A percentile compares a stretch with the other conserved stretches of the same genome.
Evolutionary conservation across 1,140 invertebrate genomes (phyloP).

Genomic region (Saccostrea cuccullata): DNA sequence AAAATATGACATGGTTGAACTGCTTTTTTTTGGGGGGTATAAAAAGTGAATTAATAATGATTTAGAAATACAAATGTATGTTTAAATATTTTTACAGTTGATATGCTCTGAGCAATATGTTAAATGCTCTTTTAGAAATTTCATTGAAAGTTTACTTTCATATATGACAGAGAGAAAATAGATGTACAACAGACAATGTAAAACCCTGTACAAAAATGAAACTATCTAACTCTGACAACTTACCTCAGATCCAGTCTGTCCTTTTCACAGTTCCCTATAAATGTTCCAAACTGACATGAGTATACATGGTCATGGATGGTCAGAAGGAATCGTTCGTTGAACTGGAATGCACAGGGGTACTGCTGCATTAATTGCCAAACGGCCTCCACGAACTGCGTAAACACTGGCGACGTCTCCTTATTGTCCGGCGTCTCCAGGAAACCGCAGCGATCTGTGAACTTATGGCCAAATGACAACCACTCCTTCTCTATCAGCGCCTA

Average conservation of each 20-base stretch:
- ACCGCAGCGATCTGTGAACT: constrained; percentile 96
- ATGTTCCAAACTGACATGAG: constrained; percentile 98
- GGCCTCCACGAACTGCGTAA: constrained; percentile 96
- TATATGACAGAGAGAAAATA: too few species aligned
- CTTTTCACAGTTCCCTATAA: constrained; percentile 91
- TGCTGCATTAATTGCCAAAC: constrained; percentile 96
- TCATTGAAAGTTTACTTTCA: too few species aligned
- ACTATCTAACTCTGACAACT: neutral
- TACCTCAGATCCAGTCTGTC: constrained; percentile 85
- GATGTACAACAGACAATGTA: too few species aligned
- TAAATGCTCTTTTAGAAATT: too few species aligned
- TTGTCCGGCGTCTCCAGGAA: constrained; percentile 91
- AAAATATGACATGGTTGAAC: too few species aligned
- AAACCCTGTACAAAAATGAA: too few species aligned
- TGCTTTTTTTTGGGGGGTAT: too few species aligned
- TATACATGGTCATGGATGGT: constrained; percentile 97
- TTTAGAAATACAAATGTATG: too few species aligned
- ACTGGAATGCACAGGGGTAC: constrained; percentile 95
- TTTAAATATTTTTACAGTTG: too few species aligned
- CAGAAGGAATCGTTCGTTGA: constrained; percentile 96
- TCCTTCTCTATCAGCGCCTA: constrained; percentile 93
- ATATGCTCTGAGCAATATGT: too few species aligned
- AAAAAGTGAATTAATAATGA: too few species aligned
- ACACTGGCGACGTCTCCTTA: constrained; percentile 97
- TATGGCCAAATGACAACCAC: constrained; percentile 97